phyloP scores from a whole-genome alignment of 2,797 vertebrate genomes.

The Paramormyrops hopkinsi region DNA sequence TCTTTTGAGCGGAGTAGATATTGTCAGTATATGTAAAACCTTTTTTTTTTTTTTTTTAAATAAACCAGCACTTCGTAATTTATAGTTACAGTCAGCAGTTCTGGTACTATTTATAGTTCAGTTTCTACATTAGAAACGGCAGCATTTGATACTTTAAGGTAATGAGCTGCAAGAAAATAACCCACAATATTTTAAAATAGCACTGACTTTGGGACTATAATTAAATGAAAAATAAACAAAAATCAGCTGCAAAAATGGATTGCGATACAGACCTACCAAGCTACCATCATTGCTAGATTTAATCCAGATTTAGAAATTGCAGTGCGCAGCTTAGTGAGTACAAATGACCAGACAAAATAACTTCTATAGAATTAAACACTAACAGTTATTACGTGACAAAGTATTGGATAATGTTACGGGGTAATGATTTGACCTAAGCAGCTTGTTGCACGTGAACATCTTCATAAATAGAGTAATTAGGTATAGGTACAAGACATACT shows the following conservation, averaged over 20 bases:
- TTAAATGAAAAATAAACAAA: neutral
- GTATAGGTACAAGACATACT: neutral
- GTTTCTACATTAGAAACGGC: neutral
- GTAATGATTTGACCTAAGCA: neutral
- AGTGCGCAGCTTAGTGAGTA: neutral
- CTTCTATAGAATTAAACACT: neutral
- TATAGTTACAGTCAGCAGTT: neutral
- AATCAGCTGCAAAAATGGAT: slow-evolving; percentile 15
- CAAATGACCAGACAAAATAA: neutral
- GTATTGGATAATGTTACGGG: neutral
- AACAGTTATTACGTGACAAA: neutral
- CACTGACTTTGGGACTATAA: neutral
- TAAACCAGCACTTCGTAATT: neutral
- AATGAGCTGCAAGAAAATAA: neutral
- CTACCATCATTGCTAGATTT: neutral
- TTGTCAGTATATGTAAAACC: neutral
- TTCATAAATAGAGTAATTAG: neutral
- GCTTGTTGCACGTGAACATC: neutral
- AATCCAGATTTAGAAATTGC: neutral
- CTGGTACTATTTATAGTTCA: neutral
- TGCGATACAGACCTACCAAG: neutral
- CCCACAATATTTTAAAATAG: neutral
- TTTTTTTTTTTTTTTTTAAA: neutral
- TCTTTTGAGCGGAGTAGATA: neutral
- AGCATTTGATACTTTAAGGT: neutral